These are phyloP conservation scores for Palythoa grandiflora DNA, from an alignment of 92 coral and sea anemone genomes.

Conservation along the genomic window DNA sequence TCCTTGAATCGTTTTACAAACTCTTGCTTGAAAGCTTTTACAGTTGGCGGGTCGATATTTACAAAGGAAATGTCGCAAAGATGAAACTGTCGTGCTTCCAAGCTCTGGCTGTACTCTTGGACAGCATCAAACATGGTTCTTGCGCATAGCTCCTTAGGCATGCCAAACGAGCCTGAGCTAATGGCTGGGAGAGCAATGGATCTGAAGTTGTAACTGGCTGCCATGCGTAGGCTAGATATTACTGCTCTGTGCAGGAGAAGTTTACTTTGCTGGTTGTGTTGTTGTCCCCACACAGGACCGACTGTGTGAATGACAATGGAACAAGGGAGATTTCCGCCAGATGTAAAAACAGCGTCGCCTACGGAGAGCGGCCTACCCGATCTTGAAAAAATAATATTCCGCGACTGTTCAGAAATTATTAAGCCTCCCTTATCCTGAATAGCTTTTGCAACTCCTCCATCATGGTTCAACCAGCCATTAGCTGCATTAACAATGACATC, in stretches of 20 bases:
- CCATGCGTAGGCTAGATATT: slow-evolving; percentile 59
- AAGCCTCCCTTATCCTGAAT: slow-evolving; percentile 84
- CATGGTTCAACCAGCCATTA: slow-evolving; percentile 60
- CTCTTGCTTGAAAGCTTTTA: slow-evolving; percentile 70
- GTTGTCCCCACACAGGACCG: slow-evolving; percentile 73
- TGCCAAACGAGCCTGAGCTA: slow-evolving; percentile 69
- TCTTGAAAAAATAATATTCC: background rate
- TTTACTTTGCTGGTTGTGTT: slow-evolving; percentile 11
- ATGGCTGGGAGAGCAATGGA: slow-evolving; percentile 93
- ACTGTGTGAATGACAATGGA: slow-evolving; percentile 76
- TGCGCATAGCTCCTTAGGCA: slow-evolving; percentile 72
- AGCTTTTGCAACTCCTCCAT: slow-evolving; percentile 86
- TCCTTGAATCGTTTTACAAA: slow-evolving; percentile 58
- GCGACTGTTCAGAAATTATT: slow-evolving; percentile 64
- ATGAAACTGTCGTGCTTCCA: background rate
- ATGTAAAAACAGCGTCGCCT: slow-evolving; percentile 69
- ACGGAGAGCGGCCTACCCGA: background rate
- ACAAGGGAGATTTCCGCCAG: slow-evolving; percentile 74
- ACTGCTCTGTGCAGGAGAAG: slow-evolving; percentile 55
- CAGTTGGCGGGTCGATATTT: slow-evolving; percentile 61
- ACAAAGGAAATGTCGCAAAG: slow-evolving; percentile 79
- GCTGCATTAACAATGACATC: slow-evolving; percentile 91
- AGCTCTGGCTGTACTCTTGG: slow-evolving; percentile 44
- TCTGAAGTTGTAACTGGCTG: slow-evolving; percentile 27
- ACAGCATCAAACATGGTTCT: slow-evolving; percentile 78